These are phyloP conservation scores for Pandion haliaetus DNA, from an alignment of 2,113 vertebrate species.

Conservation along the genomic window DNA sequence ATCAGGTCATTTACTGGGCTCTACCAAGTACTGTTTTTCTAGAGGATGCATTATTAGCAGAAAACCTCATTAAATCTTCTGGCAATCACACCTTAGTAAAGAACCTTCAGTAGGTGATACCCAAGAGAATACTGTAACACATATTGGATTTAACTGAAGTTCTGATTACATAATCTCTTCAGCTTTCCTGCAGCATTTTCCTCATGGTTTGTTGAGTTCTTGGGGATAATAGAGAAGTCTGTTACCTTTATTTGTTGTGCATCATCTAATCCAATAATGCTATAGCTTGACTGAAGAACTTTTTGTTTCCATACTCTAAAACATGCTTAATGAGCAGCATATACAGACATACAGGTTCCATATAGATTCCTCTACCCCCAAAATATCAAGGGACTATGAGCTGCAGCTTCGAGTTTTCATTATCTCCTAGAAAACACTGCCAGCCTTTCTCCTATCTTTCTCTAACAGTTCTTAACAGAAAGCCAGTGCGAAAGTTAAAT, in stretches of 20 bases:
- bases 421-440: slow-evolving; percentile 31
- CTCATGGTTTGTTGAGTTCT: background rate
- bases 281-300: background rate
- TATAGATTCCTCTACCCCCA: background rate
- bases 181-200: background rate
- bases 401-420: slow-evolving; percentile 24
- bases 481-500: background rate
- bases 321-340: background rate
- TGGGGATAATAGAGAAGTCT: background rate
- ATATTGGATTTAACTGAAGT: background rate
- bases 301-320: background rate
- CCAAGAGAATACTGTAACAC: background rate
- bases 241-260: background rate
- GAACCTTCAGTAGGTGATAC: background rate
- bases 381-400: background rate
- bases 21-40: background rate
- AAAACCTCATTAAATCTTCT: background rate
- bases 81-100: background rate
- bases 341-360: background rate
- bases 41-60: background rate
- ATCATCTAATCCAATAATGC: background rate
- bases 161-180: background rate
- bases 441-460: background rate
- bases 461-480: slow-evolving; percentile 35
- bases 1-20: background rate